A percentile compares a stretch with the other conserved stretches of the same genome.
These are phyloP conservation scores for Pogonomyrmex barbatus DNA, from an alignment of 1,140 invertebrate genomes.

Conservation along the genomic window DNA sequence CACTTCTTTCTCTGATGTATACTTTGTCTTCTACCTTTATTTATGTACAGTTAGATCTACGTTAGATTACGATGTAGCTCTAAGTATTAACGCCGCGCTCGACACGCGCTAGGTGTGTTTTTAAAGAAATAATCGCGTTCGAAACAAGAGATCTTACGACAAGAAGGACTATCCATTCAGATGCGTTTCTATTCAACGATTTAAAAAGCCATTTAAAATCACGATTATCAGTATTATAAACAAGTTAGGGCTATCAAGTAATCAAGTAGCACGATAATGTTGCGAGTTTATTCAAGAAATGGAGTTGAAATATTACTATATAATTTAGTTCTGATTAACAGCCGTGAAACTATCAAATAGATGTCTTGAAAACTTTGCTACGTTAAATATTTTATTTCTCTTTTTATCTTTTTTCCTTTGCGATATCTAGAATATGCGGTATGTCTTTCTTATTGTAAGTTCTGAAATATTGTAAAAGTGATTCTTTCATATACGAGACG, in stretches of 20 bases:
- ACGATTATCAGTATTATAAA: slow-evolving; percentile 41
- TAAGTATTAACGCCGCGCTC: slow-evolving; percentile 68
- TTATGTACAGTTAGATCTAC: slow-evolving; percentile 64
- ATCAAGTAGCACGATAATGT: neutral
- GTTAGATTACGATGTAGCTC: slow-evolving; percentile 57
- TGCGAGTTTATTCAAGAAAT: slow-evolving; percentile 1
- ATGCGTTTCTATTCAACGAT: slow-evolving; percentile 13
- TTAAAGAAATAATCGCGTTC: slow-evolving; percentile 8
- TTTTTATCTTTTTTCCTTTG: neutral
- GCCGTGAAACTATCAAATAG: slow-evolving; percentile 6
- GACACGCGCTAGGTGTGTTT: slow-evolving; percentile 30
- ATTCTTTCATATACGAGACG: slow-evolving; percentile 42
- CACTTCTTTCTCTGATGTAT: slow-evolving; percentile 67
- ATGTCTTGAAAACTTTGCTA: slow-evolving; percentile 5
- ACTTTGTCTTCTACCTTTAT: slow-evolving; percentile 69
- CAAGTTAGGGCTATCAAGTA: neutral
- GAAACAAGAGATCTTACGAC: slow-evolving; percentile 48
- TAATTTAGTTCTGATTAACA: slow-evolving; percentile 30
- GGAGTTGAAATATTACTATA: neutral
- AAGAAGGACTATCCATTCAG: slow-evolving; percentile 31
- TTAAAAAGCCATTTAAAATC: slow-evolving; percentile 7
- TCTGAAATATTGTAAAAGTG: slow-evolving; percentile 54
- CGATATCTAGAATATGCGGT: neutral
- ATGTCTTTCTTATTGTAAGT: slow-evolving; percentile 56
- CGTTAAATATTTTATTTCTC: neutral